Conservation (phyloP, 2,113 vertebrate genomes). For the Guaruba guarouba region DNA sequence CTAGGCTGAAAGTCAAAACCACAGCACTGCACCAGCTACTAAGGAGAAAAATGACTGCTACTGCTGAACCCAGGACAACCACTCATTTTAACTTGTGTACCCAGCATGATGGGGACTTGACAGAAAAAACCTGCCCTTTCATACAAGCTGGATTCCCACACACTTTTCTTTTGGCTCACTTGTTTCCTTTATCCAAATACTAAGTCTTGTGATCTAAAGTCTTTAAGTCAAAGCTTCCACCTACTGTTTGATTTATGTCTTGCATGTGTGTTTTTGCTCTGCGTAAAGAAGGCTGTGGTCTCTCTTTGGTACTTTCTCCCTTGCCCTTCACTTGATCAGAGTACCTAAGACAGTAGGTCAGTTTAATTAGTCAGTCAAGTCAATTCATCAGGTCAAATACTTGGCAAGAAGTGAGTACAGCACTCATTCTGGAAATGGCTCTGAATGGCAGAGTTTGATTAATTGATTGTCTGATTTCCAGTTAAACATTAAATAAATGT, state of each 20-base stretch:
- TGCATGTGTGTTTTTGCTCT: background rate
- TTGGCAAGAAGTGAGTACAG: background rate
- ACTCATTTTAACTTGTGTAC: fast-evolving
- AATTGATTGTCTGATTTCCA: constrained; percentile 23
- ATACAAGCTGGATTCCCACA: background rate
- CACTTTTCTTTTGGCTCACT: background rate
- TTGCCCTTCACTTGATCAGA: background rate
- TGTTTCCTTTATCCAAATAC: background rate
- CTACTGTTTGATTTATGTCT: background rate
- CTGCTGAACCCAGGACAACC: too few relatives aligned
- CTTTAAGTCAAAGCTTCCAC: background rate
- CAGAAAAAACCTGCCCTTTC: background rate
- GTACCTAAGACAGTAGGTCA: background rate
- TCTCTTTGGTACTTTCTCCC: background rate
- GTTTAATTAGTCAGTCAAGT: background rate
- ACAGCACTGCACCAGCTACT: too few relatives aligned
- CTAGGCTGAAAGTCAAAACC: too few relatives aligned
- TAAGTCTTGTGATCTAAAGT: background rate
- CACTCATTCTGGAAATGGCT: background rate
- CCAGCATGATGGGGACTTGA: background rate
- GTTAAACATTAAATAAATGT: constrained; percentile 27
- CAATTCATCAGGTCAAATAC: background rate
- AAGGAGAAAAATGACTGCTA: too few relatives aligned
- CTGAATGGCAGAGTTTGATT: background rate
- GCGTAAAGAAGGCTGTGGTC: background rate